Percentiles rank a stretch among this genome's conserved stretches.
Conservation (phyloP, 2,113 vertebrate species). For the Oxyruncus cristatus region DNA sequence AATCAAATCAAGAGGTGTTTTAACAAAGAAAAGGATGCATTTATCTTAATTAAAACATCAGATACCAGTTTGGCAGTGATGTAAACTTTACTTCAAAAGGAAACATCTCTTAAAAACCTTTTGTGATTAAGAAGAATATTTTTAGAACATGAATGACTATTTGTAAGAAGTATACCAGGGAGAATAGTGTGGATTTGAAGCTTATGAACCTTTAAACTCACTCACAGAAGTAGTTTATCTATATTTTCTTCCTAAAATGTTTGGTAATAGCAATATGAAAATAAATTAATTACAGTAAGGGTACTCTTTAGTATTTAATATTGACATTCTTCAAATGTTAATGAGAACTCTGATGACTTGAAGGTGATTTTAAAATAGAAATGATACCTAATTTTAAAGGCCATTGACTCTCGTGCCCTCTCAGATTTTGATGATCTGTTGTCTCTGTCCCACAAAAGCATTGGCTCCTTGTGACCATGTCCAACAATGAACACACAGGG, state of each 20-base stretch:
- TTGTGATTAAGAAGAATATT: background rate
- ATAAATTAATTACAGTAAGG: background rate
- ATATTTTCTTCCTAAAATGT: background rate
- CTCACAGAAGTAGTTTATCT: background rate
- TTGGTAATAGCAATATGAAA: background rate
- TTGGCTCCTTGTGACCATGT: background rate
- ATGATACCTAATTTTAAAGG: background rate
- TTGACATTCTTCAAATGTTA: background rate
- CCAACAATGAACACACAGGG: background rate
- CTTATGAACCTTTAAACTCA: background rate
- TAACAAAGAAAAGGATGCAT: background rate
- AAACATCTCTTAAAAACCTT: background rate
- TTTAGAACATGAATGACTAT: background rate
- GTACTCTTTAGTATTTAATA: background rate
- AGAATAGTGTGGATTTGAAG: background rate
- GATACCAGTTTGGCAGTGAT: background rate
- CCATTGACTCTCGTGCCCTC: background rate
- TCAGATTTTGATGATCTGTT: background rate
- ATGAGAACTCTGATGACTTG: background rate
- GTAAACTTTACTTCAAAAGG: background rate
- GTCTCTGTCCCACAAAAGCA: background rate
- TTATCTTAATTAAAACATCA: background rate
- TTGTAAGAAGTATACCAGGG: background rate
- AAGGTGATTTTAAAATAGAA: background rate
- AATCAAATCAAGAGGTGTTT: background rate